Conservation (phyloP, 2,113 vertebrate species). For the Amblyornis subalaris region DNA sequence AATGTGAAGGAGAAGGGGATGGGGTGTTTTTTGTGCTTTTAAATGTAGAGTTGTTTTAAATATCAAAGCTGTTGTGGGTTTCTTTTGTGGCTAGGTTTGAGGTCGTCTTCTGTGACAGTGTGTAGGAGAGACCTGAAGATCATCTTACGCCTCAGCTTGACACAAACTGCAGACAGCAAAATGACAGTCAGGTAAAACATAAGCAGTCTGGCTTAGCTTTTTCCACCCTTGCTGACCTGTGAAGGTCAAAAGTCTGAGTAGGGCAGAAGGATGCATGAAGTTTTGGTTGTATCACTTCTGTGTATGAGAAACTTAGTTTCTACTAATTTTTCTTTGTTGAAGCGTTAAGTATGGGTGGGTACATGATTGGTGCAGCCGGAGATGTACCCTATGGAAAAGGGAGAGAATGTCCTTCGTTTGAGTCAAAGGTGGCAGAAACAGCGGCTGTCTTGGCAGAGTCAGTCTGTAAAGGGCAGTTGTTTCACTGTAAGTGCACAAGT, state of each 20-base stretch:
- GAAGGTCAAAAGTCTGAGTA: not conserved
- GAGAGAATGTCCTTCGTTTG: not conserved
- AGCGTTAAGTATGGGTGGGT: not conserved
- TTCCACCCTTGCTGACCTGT: not conserved
- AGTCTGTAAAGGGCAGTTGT: not conserved
- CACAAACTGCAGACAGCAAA: not conserved
- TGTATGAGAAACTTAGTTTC: not conserved
- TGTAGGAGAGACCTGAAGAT: not conserved
- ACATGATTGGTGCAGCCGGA: not conserved
- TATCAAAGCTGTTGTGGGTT: not conserved
- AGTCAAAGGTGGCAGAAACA: fast-evolving
- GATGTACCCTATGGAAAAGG: not conserved
- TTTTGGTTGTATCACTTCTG: not conserved
- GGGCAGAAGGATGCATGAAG: not conserved
- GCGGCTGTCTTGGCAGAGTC: not conserved
- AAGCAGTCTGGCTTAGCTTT: not conserved
- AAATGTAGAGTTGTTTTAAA: not conserved
- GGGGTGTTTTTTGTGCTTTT: not conserved
- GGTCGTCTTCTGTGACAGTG: not conserved
- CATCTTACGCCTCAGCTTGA: not conserved
- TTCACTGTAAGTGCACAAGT: fast-evolving
- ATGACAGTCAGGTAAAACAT: constrained; percentile 50
- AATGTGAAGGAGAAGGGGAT: not conserved
- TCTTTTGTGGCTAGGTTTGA: not conserved
- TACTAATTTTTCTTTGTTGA: not conserved